These are phyloP conservation scores for Cancer borealis DNA, from an alignment of 2,888 invertebrate species.

Conservation along the genomic window DNA sequence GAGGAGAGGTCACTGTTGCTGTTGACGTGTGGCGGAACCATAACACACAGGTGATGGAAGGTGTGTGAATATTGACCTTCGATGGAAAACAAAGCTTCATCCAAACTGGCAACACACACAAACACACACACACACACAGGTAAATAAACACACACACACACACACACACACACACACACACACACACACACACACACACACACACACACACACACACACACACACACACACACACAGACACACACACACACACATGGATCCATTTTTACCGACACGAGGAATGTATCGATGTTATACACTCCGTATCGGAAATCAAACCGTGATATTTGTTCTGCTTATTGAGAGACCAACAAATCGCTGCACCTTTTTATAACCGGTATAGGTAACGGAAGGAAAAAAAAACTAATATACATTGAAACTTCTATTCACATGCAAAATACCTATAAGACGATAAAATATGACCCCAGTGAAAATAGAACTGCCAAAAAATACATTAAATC, in stretches of 20 bases:
- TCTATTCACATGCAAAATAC: neutral
- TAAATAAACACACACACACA: neutral
- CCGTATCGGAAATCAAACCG: neutral
- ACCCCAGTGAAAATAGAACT: neutral
- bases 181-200: neutral
- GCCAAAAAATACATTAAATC: neutral
- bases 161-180: neutral
- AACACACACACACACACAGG: neutral
- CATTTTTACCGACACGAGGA: neutral
- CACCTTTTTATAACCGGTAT: neutral
- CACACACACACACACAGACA: neutral
- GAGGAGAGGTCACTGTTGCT: neutral
- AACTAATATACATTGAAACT: neutral
- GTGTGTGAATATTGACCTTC: slow-evolving; percentile 11
- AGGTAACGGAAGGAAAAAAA: neutral
- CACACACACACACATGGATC: neutral
- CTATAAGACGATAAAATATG: neutral
- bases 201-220: neutral
- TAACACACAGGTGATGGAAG: neutral
- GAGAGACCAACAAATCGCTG: neutral
- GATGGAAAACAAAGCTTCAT: neutral
- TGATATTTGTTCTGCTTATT: neutral
- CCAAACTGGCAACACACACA: neutral
- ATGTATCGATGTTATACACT: neutral
- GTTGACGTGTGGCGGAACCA: neutral